These are phyloP conservation scores for Calidris pygmaea DNA, from an alignment of 2,113 vertebrate genomes.

Conservation along the genomic window DNA sequence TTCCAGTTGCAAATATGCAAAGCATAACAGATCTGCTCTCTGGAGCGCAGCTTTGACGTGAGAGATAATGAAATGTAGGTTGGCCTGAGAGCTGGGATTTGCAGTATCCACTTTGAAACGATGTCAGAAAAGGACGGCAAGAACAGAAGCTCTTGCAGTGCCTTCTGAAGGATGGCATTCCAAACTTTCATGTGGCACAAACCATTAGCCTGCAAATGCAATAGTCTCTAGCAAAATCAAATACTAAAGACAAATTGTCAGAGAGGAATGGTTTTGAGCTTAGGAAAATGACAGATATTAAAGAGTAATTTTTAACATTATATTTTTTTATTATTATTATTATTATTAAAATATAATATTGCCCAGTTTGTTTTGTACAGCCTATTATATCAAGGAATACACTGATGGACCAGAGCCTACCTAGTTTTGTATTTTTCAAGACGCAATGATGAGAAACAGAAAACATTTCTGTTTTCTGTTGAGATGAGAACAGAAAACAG, in stretches of 20 bases:
- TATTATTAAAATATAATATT: not conserved
- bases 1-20: not conserved
- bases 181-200: not conserved
- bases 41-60: not conserved
- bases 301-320: not conserved
- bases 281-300: not conserved
- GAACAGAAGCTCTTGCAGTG: not conserved
- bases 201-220: not conserved
- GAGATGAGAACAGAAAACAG: too few relatives aligned
- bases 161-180: not conserved
- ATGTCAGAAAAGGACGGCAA: not conserved
- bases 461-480: too few relatives aligned
- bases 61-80: not conserved
- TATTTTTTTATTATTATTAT: rapidly evolving
- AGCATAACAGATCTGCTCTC: not conserved
- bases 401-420: not conserved
- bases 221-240: not conserved
- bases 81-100: not conserved
- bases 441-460: not conserved
- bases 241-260: not conserved
- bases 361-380: not conserved
- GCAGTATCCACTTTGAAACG: not conserved
- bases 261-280: not conserved
- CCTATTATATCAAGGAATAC: not conserved
- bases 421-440: not conserved